Percentiles rank a stretch among this genome's conserved stretches.
phyloP scores from a whole-genome alignment of 1,140 invertebrate genomes.

The Danaus plexippus region DNA sequence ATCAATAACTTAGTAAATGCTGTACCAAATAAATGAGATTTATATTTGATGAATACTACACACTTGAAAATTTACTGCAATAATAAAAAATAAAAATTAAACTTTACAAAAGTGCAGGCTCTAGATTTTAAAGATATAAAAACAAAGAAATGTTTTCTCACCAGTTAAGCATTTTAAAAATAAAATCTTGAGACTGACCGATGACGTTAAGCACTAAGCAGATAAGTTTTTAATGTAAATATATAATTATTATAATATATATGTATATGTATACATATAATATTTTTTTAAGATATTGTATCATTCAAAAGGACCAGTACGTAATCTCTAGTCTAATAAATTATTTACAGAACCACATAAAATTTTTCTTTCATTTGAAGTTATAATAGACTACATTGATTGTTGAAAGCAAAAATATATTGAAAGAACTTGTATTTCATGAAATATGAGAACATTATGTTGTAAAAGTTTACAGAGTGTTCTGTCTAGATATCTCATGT shows the following conservation, averaged over 20 bases:
- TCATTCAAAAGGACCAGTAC: slow-evolving; percentile 17
- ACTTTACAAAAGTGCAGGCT: too few relatives aligned
- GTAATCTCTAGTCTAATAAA: slow-evolving; percentile 39
- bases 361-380: too few relatives aligned
- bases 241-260: too few relatives aligned
- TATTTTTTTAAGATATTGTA: too few relatives aligned
- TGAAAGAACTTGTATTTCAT: too few relatives aligned
- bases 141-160: slow-evolving; percentile 10
- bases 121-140: slow-evolving; percentile 10
- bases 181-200: slow-evolving; percentile 18
- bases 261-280: too few relatives aligned
- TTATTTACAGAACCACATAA: slow-evolving; percentile 8
- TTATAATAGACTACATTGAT: not conserved
- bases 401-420: too few relatives aligned
- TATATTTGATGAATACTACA: slow-evolving; percentile 2
- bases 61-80: not conserved
- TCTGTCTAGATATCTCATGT: slow-evolving; percentile 26
- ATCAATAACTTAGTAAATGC: slow-evolving; percentile 25
- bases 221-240: too few relatives aligned
- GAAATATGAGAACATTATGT: too few relatives aligned
- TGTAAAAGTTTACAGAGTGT: slow-evolving; percentile 17
- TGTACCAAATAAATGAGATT: slow-evolving; percentile 3
- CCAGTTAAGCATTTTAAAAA: slow-evolving; percentile 24
- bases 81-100: too few relatives aligned
- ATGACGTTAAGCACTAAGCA: too few relatives aligned